Base-by-base conservation (phyloP, 2,797 vertebrate species). In the Cygnus olor region DNA sequence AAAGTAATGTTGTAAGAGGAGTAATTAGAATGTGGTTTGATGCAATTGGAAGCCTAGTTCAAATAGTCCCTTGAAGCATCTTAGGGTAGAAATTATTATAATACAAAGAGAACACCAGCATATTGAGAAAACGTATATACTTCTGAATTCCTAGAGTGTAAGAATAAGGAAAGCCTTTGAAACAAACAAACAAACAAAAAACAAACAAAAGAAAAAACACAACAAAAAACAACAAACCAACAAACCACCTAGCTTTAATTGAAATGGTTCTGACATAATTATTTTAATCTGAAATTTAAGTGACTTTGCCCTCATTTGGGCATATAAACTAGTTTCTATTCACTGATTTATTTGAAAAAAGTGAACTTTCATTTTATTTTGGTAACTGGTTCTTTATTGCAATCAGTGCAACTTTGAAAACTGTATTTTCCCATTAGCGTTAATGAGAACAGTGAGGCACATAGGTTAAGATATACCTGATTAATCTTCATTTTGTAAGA, bases 21-120 rank as follows among this genome's bases (percentile, higher is more conserved):
- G 49, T 91, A 95, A 96, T 96, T 95, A 95, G 92, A 71, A 80
- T 70, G 79, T 83, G 54, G 79, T 66, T 91, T 94, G 81, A 69
- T 92, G 88, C 72, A 85, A 60, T 69, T 93, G 61, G 47, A 92
- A 93, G 44, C n/a, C 51, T 76, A 22, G 69, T 85, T 92, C 90
- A 93, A 95, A 94, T 85, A 95, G 72, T 83, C 69, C 86, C 93
- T 94, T 88, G 61, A 90, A 93, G 65, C 88, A 42, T 88, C 3
- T 85, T 88, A 72, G 32, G 69, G n/a, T 9, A 83, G 42, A 92
- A 90, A 93, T 92, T 70, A 71, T 38, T 83, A 4, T 56, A 80
- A 91, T 38, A 82, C 57, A 57, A 57, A 14, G 79, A 72, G 86
- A 94, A 79, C 38, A 25, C 15, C 56, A 80, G 25, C 21, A 60